Evolutionary conservation across 2,797 vertebrate genomes (phyloP).

Genomic region (Bovichtus variegatus): DNA sequence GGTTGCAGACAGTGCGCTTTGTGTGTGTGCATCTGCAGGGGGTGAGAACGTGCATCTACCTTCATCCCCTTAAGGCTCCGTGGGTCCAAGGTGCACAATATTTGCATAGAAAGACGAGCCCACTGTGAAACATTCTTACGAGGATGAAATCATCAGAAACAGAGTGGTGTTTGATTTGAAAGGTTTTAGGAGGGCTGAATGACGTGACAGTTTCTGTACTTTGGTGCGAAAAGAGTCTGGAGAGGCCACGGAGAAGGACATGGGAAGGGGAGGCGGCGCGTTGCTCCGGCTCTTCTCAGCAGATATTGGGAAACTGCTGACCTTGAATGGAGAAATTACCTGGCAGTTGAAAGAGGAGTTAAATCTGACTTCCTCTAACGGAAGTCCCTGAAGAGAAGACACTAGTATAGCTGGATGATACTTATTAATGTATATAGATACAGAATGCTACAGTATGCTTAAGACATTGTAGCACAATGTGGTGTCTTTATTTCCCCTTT

Average conservation of each 20-base stretch:
- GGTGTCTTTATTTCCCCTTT: background rate
- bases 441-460: background rate
- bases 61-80: slow-evolving; percentile 4
- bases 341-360: background rate
- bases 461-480: background rate
- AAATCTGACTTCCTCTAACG: slow-evolving; percentile 2
- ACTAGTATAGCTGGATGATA: background rate
- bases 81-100: slow-evolving; percentile 32
- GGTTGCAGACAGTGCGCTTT: slow-evolving; percentile 49
- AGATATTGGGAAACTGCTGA: slow-evolving; percentile 7
- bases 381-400: background rate
- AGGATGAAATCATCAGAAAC: background rate
- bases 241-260: background rate
- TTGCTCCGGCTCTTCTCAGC: slow-evolving; percentile 5
- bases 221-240: background rate
- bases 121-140: background rate
- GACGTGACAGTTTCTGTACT: too few species aligned
- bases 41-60: slow-evolving; percentile 31
- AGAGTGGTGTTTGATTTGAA: background rate
- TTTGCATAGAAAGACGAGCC: slow-evolving; percentile 45
- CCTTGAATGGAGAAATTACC: slow-evolving; percentile 6
- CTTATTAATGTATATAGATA: background rate
- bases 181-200: background rate
- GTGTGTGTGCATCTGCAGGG: slow-evolving; percentile 19
- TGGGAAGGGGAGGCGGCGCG: background rate